Evolutionary conservation across 2,888 invertebrate genomes (phyloP).

Genomic region (Cetonia aurata): DNA sequence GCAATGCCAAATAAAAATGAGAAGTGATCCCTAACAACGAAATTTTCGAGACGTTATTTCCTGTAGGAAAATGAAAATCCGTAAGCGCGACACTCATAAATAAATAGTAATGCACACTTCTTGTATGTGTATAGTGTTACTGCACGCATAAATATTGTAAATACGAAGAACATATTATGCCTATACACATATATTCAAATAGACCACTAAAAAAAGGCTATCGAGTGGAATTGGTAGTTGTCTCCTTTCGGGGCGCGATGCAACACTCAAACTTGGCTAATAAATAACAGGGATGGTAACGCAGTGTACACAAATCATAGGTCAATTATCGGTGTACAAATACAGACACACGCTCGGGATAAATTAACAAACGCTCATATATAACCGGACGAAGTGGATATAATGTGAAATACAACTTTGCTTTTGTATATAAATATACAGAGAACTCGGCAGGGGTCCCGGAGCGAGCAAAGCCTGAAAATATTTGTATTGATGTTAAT

Average conservation of each 20-base stretch:
- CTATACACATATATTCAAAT: background rate
- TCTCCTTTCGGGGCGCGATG: constrained; percentile 2
- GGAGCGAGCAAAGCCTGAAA: constrained; percentile 51
- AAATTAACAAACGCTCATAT: constrained; percentile 58
- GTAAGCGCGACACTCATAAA: too few relatives aligned
- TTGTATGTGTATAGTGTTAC: background rate
- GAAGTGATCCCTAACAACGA: too few relatives aligned
- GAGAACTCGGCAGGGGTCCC: constrained; percentile 53
- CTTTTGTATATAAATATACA: constrained; percentile 56
- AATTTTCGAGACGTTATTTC: too few relatives aligned
- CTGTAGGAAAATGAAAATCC: too few relatives aligned
- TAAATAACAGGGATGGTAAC: constrained; percentile 47
- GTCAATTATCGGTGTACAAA: constrained; percentile 62
- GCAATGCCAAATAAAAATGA: background rate
- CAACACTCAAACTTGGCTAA: constrained; percentile 40
- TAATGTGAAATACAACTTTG: constrained; percentile 57
- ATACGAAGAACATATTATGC: background rate
- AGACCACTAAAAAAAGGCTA: constrained; percentile 44
- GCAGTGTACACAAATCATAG: constrained; percentile 61
- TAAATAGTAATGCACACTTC: too few relatives aligned
- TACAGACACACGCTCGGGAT: constrained; percentile 60
- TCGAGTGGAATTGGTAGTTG: constrained; percentile 5
- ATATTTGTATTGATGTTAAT: constrained; percentile 53
- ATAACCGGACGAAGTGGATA: constrained; percentile 54
- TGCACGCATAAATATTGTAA: constrained; percentile 18